These are phyloP conservation scores for Percopsis omiscomaycus DNA, from an alignment of 2,797 vertebrate genomes.

Conservation along the genomic window DNA sequence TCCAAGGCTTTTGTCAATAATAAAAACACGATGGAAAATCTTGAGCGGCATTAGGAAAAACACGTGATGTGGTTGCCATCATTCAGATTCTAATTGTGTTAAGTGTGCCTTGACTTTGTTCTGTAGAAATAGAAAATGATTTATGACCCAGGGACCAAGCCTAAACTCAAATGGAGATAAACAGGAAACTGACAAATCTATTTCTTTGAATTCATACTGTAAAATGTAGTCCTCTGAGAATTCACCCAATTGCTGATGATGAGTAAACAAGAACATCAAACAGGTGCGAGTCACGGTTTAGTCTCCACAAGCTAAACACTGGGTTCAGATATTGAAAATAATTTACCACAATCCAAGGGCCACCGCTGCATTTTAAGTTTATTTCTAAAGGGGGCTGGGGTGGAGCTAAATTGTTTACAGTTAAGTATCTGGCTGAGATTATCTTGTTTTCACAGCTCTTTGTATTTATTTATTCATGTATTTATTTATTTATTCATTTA, in stretches of 20 bases:
- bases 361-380: neutral
- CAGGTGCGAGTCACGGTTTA: neutral
- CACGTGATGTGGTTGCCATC: too few species aligned
- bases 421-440: constrained; percentile 34
- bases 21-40: too few species aligned
- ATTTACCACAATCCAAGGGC: constrained; percentile 18
- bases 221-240: neutral
- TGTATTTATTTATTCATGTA: neutral
- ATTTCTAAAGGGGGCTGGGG: constrained; percentile 20
- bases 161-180: neutral
- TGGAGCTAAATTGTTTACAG: constrained; percentile 23
- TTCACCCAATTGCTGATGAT: neutral
- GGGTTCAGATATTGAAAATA: constrained; percentile 11
- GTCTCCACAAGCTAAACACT: constrained; percentile 5
- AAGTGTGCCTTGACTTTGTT: constrained; percentile 31
- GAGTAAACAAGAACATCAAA: neutral
- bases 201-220: neutral
- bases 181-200: neutral
- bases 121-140: constrained; percentile 14
- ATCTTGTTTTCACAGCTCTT: constrained; percentile 42
- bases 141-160: constrained; percentile 6
- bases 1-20: too few species aligned
- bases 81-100: too few species aligned
- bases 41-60: too few species aligned
- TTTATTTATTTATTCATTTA: neutral